phyloP scores from a whole-genome alignment of 2,888 invertebrate species.

The Cantharis flavilabris region DNA sequence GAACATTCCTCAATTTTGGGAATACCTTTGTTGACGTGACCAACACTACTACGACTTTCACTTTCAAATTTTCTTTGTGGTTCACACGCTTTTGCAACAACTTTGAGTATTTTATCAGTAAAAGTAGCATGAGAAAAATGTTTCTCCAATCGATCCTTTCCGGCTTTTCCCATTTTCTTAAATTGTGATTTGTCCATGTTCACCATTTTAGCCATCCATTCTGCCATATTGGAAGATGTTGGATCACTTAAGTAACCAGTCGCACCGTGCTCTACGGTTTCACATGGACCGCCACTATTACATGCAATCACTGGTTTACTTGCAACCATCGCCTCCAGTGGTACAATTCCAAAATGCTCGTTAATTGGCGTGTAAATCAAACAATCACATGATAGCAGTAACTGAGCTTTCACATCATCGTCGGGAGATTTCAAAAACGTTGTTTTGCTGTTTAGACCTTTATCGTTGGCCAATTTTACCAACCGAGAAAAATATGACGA shows the following conservation, averaged over 20 bases:
- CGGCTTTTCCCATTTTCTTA: constrained; percentile 74
- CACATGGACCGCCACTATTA: constrained; percentile 93
- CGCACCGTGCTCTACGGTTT: constrained; percentile 80
- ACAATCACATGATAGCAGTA: constrained; percentile 75
- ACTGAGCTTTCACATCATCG: constrained; percentile 80
- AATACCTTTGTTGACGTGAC: not conserved
- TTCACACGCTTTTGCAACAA: constrained; percentile 44
- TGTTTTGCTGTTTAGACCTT: constrained; percentile 72
- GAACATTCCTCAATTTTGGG: not conserved
- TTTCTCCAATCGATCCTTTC: constrained; percentile 73
- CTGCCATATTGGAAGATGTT: constrained; percentile 71
- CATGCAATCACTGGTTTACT: constrained; percentile 93
- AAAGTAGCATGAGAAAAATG: constrained; percentile 87
- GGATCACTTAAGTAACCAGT: constrained; percentile 83
- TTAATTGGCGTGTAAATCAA: constrained; percentile 94
- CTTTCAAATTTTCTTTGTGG: not conserved
- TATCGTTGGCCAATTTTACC: constrained; percentile 64
- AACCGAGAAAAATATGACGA: constrained; percentile 83
- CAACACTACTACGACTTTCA: not conserved
- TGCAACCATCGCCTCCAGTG: constrained; percentile 96
- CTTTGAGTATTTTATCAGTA: constrained; percentile 66
- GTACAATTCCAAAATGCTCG: constrained; percentile 99
- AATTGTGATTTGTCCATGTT: constrained; percentile 61
- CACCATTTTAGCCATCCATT: constrained; percentile 71
- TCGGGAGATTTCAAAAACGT: constrained; percentile 86